These are phyloP conservation scores for Drosophila mimica DNA, from an alignment of 2,888 invertebrate genomes.

Conservation along the genomic window DNA sequence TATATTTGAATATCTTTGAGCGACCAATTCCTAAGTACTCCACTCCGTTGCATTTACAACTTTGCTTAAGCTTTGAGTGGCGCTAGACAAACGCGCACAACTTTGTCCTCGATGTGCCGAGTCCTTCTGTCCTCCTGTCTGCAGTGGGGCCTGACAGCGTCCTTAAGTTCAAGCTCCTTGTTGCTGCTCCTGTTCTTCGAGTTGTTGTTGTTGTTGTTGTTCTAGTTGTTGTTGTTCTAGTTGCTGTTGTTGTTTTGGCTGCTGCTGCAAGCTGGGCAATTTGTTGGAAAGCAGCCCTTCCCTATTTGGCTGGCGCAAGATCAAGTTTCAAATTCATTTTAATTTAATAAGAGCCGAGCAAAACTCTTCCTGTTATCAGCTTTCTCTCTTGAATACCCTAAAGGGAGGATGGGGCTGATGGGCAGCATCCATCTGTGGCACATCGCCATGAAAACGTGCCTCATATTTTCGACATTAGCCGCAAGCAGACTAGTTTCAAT, in stretches of 20 bases:
- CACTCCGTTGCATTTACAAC: slow-evolving; percentile 62
- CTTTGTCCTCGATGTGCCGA: slow-evolving; percentile 63
- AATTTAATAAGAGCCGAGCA: slow-evolving; percentile 66
- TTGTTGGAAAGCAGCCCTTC: slow-evolving; percentile 36
- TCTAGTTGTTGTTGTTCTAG: not conserved
- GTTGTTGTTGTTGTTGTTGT: slow-evolving; percentile 4
- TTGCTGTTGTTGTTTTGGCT: slow-evolving; percentile 41
- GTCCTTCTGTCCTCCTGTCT: not conserved
- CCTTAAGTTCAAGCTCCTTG: slow-evolving; percentile 17
- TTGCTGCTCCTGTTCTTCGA: not conserved
- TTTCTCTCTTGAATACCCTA: not conserved
- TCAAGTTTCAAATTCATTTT: slow-evolving; percentile 78
- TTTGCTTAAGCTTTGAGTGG: slow-evolving; percentile 74
- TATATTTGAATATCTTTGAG: slow-evolving; percentile 76
- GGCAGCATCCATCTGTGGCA: not conserved
- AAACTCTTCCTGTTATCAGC: slow-evolving; percentile 12
- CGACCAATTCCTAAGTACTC: slow-evolving; percentile 73
- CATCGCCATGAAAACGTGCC: not conserved
- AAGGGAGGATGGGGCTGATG: not conserved
- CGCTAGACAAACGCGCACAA: slow-evolving; percentile 71
- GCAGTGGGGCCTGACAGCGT: slow-evolving; percentile 11
- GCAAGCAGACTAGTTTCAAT: too few relatives aligned
- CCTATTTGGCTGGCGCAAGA: slow-evolving; percentile 46
- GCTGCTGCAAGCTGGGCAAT: slow-evolving; percentile 43
- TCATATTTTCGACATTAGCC: not conserved